Conservation (phyloP, 2,797 vertebrate species). For the Sebastes minor region DNA sequence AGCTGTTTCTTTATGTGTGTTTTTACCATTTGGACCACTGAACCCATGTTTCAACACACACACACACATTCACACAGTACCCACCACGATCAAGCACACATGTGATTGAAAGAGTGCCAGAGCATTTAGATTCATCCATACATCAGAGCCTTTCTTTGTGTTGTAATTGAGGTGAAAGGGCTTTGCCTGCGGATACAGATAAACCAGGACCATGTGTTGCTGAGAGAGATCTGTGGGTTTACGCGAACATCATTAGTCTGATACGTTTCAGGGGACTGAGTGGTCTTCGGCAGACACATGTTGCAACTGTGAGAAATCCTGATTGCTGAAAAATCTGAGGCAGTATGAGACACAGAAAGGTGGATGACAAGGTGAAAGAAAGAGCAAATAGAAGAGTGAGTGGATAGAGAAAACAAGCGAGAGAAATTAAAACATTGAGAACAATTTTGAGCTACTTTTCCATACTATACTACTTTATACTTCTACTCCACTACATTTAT, state of each 20-base stretch:
- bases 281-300: not conserved
- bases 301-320: conserved; percentile 2
- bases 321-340: not conserved
- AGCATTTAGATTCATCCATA: conserved; percentile 16
- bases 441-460: not conserved
- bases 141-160: conserved; percentile 33
- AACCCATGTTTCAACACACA: not conserved
- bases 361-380: not conserved
- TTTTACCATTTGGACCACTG: not conserved
- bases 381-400: not conserved
- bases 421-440: no score
- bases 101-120: conserved; percentile 3
- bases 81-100: not conserved
- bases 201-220: conserved; percentile 63
- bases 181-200: conserved; percentile 29
- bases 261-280: not conserved
- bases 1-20: not conserved
- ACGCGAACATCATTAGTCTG: conserved; percentile 30
- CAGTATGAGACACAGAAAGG: not conserved
- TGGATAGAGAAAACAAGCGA: not conserved
- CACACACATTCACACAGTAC: not conserved
- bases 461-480: not conserved
- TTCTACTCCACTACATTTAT: not conserved
- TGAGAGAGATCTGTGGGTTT: conserved; percentile 30
- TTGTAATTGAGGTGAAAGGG: conserved; percentile 44